Evolutionary conservation across 2,888 invertebrate genomes (phyloP).

Genomic region (Xylophagus ater): DNA sequence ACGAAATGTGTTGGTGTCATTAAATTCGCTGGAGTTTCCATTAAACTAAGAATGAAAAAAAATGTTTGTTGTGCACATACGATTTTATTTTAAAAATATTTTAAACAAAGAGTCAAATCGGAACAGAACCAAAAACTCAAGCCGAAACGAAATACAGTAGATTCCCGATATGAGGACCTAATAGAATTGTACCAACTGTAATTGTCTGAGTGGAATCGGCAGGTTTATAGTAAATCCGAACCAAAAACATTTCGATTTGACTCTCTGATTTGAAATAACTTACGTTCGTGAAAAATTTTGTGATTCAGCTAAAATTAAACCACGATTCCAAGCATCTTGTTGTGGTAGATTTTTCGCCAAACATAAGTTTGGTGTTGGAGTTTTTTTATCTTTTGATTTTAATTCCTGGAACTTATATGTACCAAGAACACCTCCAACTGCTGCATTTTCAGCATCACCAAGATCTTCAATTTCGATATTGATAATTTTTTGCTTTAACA

Average conservation of each 20-base stretch:
- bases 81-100: neutral
- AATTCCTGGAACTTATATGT: conserved; percentile 48
- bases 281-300: conserved; percentile 58
- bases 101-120: neutral
- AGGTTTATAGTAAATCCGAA: too few relatives aligned
- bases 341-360: conserved; percentile 38
- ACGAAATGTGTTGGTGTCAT: conserved; percentile 67
- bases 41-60: conserved; percentile 34
- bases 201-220: too few relatives aligned
- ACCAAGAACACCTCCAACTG: conserved; percentile 56
- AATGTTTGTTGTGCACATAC: neutral
- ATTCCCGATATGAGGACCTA: too few relatives aligned
- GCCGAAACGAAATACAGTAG: too few relatives aligned
- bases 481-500: conserved; percentile 41
- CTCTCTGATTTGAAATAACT: too few relatives aligned
- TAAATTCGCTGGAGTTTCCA: conserved; percentile 64
- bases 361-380: conserved; percentile 9
- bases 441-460: conserved; percentile 59
- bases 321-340: conserved; percentile 52
- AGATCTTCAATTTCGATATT: conserved; percentile 56
- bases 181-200: too few relatives aligned
- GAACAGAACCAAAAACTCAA: too few relatives aligned
- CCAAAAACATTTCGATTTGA: too few relatives aligned
- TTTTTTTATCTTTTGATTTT: conserved; percentile 14
- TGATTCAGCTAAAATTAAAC: conserved; percentile 53